These are phyloP conservation scores for Leuctra nigra DNA, from an alignment of 2,888 invertebrate genomes.

Conservation along the genomic window DNA sequence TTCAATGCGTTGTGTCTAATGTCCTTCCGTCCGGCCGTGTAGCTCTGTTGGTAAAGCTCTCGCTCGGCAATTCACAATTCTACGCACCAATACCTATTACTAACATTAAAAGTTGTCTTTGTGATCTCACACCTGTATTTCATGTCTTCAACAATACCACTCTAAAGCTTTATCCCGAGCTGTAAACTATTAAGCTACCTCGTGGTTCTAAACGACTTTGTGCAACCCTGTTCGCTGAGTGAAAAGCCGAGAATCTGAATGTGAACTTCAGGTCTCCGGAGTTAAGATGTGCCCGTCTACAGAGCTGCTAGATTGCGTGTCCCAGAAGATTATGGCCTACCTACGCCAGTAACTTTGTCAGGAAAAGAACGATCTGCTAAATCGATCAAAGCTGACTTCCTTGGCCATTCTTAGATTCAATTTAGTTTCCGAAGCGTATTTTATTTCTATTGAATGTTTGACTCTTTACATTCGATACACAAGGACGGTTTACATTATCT, in stretches of 20 bases:
- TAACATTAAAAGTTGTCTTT: no score
- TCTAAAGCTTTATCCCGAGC: no score
- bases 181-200: not conserved
- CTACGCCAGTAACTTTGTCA: constrained; percentile 2
- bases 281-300: constrained; percentile 11
- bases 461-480: not conserved
- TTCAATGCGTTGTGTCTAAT: no score
- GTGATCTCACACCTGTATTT: no score
- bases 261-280: not conserved
- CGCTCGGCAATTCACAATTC: no score
- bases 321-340: not conserved
- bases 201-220: not conserved
- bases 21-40: no score
- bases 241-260: not conserved
- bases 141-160: no score
- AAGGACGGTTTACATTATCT: no score
- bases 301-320: constrained; percentile 7
- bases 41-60: no score
- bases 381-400: not conserved
- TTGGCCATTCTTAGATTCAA: not conserved
- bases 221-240: not conserved
- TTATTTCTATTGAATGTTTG: not conserved
- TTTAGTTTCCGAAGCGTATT: constrained; percentile 2
- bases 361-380: constrained; percentile 9
- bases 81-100: no score